Percentiles rank a stretch among this genome's conserved stretches.
Evolutionary conservation across 1,140 invertebrate genomes (phyloP).

Genomic region (Lordiphosa collinella): DNA sequence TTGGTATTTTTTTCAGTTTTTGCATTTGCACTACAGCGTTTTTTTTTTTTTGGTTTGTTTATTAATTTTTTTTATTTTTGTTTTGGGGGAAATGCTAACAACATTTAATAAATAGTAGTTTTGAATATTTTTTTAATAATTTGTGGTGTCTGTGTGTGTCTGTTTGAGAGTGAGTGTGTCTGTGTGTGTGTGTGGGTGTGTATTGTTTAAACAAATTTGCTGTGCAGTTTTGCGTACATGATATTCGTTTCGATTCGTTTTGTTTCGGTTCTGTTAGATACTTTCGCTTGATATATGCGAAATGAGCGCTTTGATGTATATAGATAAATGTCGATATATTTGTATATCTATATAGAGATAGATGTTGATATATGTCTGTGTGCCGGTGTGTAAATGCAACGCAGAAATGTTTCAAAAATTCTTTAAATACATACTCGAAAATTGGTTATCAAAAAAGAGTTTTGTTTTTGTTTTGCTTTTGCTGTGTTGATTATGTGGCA

Average conservation of each 20-base stretch:
- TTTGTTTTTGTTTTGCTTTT: conserved; percentile 4
- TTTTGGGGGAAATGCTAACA: conserved; percentile 66
- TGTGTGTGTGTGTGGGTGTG: conserved; percentile 16
- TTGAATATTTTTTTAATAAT: conserved; percentile 56
- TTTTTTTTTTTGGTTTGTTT: conserved; percentile 52
- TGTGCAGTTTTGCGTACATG: conserved; percentile 44
- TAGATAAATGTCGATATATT: conserved; percentile 44
- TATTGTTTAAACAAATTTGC: conserved; percentile 47
- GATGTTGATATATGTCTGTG: conserved; percentile 5
- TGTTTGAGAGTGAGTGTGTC: conserved; percentile 48
- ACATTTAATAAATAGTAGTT: conserved; percentile 77
- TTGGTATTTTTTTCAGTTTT: conserved; percentile 40
- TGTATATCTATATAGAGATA: conserved; percentile 5
- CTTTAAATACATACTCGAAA: conserved; percentile 56
- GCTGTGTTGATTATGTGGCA: conserved; percentile 62
- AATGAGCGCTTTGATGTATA: conserved; percentile 32
- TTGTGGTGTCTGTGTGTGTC: conserved; percentile 50
- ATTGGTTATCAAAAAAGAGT: conserved; percentile 64
- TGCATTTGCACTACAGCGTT: conserved; percentile 71
- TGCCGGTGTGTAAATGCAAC: conserved; percentile 59
- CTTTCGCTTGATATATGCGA: conserved; percentile 47
- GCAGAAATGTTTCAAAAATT: conserved; percentile 66
- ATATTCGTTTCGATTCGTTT: conserved; percentile 31
- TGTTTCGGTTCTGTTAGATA: conserved; percentile 42
- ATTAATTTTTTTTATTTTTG: conserved; percentile 36